Evolutionary conservation across 1,140 invertebrate genomes (phyloP), one percentile per base, ranked within the genome.

Genomic region (Pollicipes pollicipes): DNA sequence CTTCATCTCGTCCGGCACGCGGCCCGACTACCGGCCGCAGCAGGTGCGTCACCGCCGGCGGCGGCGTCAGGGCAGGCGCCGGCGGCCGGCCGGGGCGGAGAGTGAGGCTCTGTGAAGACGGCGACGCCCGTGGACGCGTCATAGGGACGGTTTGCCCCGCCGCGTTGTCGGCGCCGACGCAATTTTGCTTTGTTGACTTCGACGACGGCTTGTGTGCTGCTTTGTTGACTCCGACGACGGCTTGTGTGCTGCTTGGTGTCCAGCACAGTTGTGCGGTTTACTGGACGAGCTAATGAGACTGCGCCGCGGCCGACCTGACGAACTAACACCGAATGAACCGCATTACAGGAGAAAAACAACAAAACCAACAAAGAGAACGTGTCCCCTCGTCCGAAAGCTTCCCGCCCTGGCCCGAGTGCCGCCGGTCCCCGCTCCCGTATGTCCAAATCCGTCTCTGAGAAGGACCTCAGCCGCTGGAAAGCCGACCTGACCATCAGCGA

Each of bases 1-100:
- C 2, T 92, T 92, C 79, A 82, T 93, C 1, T 87, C 88, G 29
- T 85, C 87, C 4, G 88, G 90, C 82, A 91, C 90, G 24, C 85
- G 88, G 70, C 88, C 90, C 45, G 90, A 93, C 81, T 93, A 93
- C 79, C 82, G 90, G 74, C 86, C 89, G 8, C 82, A 88, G 6
- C 83, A 85, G 68, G 70, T 69, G 13, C 13, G 45, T 24, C 45
- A n/a, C n/a, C n/a, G n/a, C n/a, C n/a, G n/a, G n/a, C n/a, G n/a
- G n/a, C n/a, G n/a, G n/a, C n/a, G n/a, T n/a, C n/a, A n/a, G n/a
- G n/a, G n/a, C n/a, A n/a, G n/a, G n/a, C n/a, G n/a, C n/a, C n/a
- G n/a, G n/a, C n/a, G n/a, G n/a, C n/a, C n/a, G n/a, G n/a, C n/a
- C n/a, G n/a, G n/a, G n/a, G n/a, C n/a, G n/a, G n/a, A n/a, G n/a